Conservation (phyloP, 2,888 invertebrate species). For the Lacanobia oleracea region DNA sequence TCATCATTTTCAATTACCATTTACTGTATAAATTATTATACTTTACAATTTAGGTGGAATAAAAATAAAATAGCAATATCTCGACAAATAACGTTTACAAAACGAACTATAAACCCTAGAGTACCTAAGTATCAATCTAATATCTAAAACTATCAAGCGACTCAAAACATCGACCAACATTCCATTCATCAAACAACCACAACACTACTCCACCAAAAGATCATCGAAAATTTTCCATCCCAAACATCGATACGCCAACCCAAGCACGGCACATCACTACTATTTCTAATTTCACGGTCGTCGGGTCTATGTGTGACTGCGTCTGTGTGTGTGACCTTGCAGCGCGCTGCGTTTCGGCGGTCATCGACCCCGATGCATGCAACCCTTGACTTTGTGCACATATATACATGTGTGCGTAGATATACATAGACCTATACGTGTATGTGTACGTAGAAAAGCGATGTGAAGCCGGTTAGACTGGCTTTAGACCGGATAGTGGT, state of each 20-base stretch:
- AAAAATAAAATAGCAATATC: too few relatives aligned
- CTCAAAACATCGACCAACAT: neutral
- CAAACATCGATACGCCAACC: slow-evolving; percentile 40
- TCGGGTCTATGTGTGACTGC: slow-evolving; percentile 77
- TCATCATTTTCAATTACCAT: slow-evolving; percentile 1
- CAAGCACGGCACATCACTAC: slow-evolving; percentile 75
- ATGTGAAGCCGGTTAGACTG: slow-evolving; percentile 44
- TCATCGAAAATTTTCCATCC: slow-evolving; percentile 21
- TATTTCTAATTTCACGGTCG: slow-evolving; percentile 89
- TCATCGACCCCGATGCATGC: slow-evolving; percentile 86
- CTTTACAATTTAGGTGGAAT: neutral
- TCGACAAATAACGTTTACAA: neutral
- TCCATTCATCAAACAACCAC: too few relatives aligned
- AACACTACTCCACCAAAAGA: neutral
- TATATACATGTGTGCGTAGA: slow-evolving; percentile 50
- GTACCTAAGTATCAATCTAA: neutral
- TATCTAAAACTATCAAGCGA: neutral
- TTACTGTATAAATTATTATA: neutral
- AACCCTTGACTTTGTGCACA: slow-evolving; percentile 86
- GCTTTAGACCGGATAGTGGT: slow-evolving; percentile 46
- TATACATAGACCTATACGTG: slow-evolving; percentile 18
- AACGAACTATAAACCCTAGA: too few relatives aligned
- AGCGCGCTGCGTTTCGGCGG: slow-evolving; percentile 87
- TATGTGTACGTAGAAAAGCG: slow-evolving; percentile 48
- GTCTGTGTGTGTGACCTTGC: slow-evolving; percentile 89